Conservation (phyloP, 1,140 invertebrate genomes). For the Bombus haemorrhoidalis region DNA sequence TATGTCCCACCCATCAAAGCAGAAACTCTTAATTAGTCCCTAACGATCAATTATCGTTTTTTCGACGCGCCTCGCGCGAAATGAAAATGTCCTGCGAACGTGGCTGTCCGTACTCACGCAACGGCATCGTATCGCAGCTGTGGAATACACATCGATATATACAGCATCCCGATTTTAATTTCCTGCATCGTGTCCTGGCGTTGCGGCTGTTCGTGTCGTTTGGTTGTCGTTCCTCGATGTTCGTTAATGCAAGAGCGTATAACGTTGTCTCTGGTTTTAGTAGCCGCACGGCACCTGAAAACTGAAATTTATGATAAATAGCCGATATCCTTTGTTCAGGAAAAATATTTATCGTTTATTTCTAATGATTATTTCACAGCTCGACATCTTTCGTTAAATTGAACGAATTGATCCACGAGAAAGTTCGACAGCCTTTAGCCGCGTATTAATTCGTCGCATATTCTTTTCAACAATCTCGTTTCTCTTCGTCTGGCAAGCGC, state of each 20-base stretch:
- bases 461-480: not conserved
- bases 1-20: not conserved
- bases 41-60: constrained; percentile 40
- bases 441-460: not conserved
- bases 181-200: not conserved
- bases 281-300: not conserved
- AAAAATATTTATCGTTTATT: not conserved
- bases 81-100: not conserved
- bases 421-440: not conserved
- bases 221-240: not conserved
- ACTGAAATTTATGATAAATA: not conserved
- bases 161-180: not conserved
- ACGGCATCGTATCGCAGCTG: not conserved
- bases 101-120: no score
- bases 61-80: not conserved
- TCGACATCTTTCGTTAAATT: no score
- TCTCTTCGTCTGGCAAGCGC: not conserved
- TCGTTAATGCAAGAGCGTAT: not conserved
- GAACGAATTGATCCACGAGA: not conserved
- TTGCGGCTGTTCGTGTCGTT: not conserved
- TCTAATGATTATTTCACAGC: no score
- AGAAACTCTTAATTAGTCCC: constrained; percentile 27
- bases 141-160: not conserved
- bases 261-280: not conserved
- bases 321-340: not conserved